A percentile compares a stretch with the other conserved stretches of the same genome.
These are phyloP conservation scores for Gymnosoma rotundatum DNA, from an alignment of 2,888 invertebrate species.

Conservation along the genomic window DNA sequence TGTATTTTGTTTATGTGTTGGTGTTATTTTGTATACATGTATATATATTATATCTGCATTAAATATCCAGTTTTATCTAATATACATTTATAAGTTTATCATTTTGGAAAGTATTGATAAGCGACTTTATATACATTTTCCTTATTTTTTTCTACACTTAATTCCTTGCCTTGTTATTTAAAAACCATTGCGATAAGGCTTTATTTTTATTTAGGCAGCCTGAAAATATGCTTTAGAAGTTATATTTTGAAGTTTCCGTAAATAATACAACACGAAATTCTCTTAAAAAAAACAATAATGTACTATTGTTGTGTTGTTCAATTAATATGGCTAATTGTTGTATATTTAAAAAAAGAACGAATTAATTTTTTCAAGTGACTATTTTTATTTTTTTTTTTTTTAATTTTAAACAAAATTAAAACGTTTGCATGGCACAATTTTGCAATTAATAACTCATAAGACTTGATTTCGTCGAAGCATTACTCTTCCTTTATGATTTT, in stretches of 20 bases:
- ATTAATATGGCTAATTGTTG: no score
- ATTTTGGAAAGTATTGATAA: constrained; percentile 21
- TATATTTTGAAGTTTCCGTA: not conserved
- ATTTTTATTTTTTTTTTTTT: no score
- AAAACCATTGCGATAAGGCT: not conserved
- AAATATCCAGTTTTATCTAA: constrained; percentile 34
- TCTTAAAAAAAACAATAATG: not conserved
- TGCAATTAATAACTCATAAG: no score
- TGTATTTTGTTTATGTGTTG: constrained; percentile 28
- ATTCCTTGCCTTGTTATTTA: constrained; percentile 1
- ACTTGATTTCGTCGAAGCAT: no score
- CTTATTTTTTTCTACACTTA: not conserved
- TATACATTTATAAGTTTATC: constrained; percentile 54
- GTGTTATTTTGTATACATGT: not conserved
- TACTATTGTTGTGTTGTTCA: no score
- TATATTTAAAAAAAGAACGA: no score
- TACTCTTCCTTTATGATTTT: no score
- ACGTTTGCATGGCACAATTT: no score
- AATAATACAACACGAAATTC: not conserved
- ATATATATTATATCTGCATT: constrained; percentile 18
- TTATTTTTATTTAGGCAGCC: constrained; percentile 12
- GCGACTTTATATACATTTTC: constrained; percentile 56
- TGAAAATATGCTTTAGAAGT: constrained; percentile 35
- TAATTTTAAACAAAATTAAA: no score
- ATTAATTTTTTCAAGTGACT: no score